These are phyloP conservation scores for Burhinus oedicnemus DNA, from an alignment of 2,113 vertebrate species.

Conservation along the genomic window DNA sequence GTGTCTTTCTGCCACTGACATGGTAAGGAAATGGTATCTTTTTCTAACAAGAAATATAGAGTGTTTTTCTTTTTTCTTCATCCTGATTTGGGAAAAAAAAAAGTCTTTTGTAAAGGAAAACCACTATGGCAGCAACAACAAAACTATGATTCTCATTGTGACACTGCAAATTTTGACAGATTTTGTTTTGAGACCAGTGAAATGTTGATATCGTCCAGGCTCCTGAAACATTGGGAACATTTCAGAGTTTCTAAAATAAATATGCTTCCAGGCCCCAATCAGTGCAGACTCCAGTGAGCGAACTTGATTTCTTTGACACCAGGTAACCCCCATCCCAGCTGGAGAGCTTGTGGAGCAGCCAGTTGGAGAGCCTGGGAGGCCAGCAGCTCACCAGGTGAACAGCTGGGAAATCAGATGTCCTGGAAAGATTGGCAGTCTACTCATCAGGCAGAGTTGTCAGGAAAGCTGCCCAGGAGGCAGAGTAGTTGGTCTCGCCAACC, in stretches of 20 bases:
- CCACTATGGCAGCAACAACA: not conserved
- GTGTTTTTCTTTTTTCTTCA: not conserved
- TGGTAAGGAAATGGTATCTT: not conserved
- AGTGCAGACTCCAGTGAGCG: not conserved
- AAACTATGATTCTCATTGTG: not conserved
- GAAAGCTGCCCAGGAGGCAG: not conserved
- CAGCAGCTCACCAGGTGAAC: conserved; percentile 39
- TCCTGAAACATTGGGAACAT: not conserved
- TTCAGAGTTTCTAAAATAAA: not conserved
- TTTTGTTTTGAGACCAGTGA: not conserved
- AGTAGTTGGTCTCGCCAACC: not conserved
- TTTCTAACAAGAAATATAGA: not conserved
- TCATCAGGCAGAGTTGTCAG: conserved; percentile 8
- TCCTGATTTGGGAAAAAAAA: not conserved
- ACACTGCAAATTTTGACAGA: not conserved
- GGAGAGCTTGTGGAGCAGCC: not conserved
- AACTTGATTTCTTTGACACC: not conserved
- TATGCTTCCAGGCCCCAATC: not conserved
- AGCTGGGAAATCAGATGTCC: conserved; percentile 52
- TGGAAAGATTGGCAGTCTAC: not conserved
- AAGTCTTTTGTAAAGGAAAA: not conserved
- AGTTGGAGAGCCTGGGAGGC: not conserved
- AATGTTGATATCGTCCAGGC: not conserved
- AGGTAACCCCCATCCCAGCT: not conserved
- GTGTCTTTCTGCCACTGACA: not conserved